Conservation (phyloP, 2,113 vertebrate genomes). For the Talpa occidentalis region DNA sequence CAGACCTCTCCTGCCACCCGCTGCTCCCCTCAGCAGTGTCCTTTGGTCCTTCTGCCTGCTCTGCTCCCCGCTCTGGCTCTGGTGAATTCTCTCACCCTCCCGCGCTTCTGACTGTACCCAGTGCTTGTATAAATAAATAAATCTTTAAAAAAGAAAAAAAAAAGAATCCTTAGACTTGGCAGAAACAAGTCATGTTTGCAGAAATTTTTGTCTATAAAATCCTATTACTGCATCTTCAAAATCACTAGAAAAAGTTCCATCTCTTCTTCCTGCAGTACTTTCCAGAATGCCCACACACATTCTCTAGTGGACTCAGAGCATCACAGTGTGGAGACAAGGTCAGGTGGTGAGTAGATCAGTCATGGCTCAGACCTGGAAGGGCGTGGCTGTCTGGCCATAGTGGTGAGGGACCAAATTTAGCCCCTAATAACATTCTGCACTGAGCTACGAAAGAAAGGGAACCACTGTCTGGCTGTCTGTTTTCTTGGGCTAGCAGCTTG, state of each 20-base stretch:
- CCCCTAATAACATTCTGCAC: background rate
- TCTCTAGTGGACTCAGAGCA: background rate
- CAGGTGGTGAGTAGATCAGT: background rate
- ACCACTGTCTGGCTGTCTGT: background rate
- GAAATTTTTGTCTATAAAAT: background rate
- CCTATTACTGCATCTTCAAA: background rate
- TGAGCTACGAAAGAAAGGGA: background rate
- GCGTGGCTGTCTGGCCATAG: background rate
- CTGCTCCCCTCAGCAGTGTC: too few relatives aligned
- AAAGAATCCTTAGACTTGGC: background rate
- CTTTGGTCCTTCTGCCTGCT: too few relatives aligned
- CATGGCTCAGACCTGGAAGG: background rate
- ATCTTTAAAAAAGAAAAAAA: too few relatives aligned
- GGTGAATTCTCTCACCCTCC: too few relatives aligned
- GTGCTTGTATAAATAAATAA: too few relatives aligned
- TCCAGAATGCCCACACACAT: too few relatives aligned
- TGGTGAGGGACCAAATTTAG: background rate
- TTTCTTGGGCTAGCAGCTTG: background rate
- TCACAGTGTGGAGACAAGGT: background rate
- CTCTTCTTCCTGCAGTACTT: background rate
- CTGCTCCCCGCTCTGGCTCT: too few relatives aligned
- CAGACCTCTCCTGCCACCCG: too few relatives aligned
- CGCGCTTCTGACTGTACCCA: too few relatives aligned
- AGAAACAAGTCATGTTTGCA: background rate
- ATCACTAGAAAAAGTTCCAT: background rate